phyloP scores from a whole-genome alignment of 2,113 vertebrate species.

The Telmatochromis bifrenatus region DNA sequence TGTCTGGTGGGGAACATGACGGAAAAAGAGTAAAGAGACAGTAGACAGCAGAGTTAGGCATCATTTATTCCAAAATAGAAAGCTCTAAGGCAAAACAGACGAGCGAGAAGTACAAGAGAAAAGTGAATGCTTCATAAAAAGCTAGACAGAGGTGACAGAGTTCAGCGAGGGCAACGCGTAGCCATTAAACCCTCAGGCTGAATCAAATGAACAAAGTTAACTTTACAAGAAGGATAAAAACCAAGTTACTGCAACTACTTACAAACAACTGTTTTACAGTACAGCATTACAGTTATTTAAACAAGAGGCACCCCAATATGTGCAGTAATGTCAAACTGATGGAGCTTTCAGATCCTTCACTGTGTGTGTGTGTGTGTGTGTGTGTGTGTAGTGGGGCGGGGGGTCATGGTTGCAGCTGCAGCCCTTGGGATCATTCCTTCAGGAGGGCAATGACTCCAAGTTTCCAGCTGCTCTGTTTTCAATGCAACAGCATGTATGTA shows the following conservation, averaged over 20 bases:
- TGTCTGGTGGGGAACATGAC: neutral
- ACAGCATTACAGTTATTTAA: constrained; percentile 21
- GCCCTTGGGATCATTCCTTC: neutral
- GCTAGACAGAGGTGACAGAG: constrained; percentile 37
- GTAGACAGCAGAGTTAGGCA: constrained; percentile 42
- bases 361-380: neutral
- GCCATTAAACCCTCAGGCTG: neutral
- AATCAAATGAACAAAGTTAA: neutral
- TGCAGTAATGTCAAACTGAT: constrained; percentile 1
- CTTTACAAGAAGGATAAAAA: constrained; percentile 14
- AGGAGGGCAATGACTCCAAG: neutral
- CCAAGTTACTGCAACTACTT: constrained; percentile 13
- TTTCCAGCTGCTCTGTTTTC: neutral
- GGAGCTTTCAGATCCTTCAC: neutral
- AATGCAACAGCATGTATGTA: neutral
- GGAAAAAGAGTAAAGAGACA: neutral
- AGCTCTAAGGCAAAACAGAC: constrained; percentile 69
- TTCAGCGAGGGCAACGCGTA: neutral
- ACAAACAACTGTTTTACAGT: constrained; percentile 25
- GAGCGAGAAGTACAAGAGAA: constrained; percentile 38
- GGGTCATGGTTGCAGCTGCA: neutral
- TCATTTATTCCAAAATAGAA: constrained; percentile 75
- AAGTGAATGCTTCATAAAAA: constrained; percentile 50
- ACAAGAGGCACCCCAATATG: constrained; percentile 22
- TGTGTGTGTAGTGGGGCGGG: neutral